These are phyloP conservation scores for Mesitornis unicolor DNA, from an alignment of 2,113 vertebrate genomes.

Conservation along the genomic window DNA sequence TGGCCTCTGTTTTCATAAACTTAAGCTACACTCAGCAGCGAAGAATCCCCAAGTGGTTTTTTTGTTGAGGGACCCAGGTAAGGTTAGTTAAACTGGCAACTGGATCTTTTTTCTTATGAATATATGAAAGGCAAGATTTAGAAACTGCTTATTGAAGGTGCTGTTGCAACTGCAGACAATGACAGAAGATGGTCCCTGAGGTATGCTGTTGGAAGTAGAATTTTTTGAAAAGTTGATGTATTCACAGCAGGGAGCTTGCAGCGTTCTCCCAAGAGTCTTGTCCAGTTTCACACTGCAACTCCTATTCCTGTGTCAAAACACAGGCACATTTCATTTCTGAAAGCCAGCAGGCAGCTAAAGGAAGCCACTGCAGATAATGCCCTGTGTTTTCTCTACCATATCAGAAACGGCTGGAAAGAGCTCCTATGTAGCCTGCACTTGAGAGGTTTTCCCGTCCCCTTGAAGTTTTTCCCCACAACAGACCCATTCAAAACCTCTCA, in stretches of 20 bases:
- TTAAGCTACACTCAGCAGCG: background rate
- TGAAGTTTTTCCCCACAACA: background rate
- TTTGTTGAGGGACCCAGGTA: background rate
- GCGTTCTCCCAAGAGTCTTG: background rate
- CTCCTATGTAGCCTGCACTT: background rate
- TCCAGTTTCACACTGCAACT: background rate
- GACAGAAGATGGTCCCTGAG: background rate
- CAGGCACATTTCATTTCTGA: background rate
- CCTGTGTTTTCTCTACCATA: background rate
- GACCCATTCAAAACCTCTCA: background rate
- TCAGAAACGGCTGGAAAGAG: background rate
- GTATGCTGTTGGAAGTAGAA: background rate
- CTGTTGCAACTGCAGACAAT: background rate
- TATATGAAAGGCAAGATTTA: background rate
- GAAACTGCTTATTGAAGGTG: background rate
- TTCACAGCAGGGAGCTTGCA: background rate
- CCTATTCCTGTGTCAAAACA: background rate
- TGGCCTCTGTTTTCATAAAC: background rate
- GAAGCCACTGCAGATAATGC: background rate
- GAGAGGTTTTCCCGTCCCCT: background rate
- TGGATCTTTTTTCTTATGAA: background rate
- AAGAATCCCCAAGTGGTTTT: background rate
- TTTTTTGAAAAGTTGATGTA: background rate
- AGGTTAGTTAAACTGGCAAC: background rate
- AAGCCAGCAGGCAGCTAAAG: background rate